Base-by-base conservation (phyloP, 2,113 vertebrate genomes). In the Stercorarius parasiticus region DNA sequence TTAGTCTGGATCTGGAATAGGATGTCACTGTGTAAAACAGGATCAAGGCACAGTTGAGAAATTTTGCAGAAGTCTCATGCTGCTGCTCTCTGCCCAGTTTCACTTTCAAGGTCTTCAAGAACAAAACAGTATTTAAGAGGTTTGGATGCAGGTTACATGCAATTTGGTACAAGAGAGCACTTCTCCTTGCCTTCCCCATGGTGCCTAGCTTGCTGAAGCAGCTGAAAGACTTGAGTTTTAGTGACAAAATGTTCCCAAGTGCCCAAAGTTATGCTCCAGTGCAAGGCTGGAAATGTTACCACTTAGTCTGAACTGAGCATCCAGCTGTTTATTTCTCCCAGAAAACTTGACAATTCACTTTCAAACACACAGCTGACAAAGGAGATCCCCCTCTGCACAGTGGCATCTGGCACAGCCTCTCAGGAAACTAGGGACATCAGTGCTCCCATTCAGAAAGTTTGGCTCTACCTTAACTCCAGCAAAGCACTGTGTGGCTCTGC, bases 71-170 rank as follows among this genome's bases (percentile, higher is more conserved):
- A 80, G 55, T 47, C n/a, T 93, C 25, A 52, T 10, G 18, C 40
- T 80, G 36, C 15, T 82, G 16, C 27, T 66, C 5, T 65, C 29
- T 74, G 8, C 50, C 38, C 26, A 74, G 59, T 47, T 82, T 83
- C 2, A 62, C 45, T 94, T 91, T 74, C 80, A 91, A 90, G 61
- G 55, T 27, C 64, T 62, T 79, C 19, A 52, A 70, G 56, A 95
- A 77, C 16, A 71, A 81, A 93, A 66, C 6, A 27, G 30, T 83
- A 55, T 88, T 92, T 93, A 95, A 95, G 47, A 93, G 62, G 20
- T 81, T 78, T 14, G 14, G 55, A 84, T 59, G 32, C 50, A 88
- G 47, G 22, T 29, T 71, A 70, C 52, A 17, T 50, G 19, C 45
- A 58, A 88, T 92, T 72, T 88, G 40, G 27, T 84, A 58, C 42